Evolutionary conservation across 2,888 invertebrate species (phyloP), one percentile per base, ranked within the genome.

Genomic region (Andricus quercusramuli): DNA sequence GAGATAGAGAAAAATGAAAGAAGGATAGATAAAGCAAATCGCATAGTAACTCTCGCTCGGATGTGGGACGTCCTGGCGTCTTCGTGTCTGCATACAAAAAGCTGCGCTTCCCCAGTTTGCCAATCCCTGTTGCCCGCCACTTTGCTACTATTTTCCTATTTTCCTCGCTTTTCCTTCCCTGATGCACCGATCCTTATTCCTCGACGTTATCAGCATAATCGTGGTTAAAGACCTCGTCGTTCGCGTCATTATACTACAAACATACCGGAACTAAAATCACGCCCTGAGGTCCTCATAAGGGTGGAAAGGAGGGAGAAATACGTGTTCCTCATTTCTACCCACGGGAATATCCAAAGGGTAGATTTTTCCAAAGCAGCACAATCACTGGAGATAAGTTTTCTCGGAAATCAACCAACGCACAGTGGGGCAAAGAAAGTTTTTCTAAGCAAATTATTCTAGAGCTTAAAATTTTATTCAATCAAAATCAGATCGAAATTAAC

Each of bases 21-120:
- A 82, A 70, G 64, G 25, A 65, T 62, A 66, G 65, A 65, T 62
- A 66, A 51, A 78, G 64, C 76, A 65, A 59, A 56, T 74, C 81
- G 80, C 77, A 83, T 82, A 81, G 82, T 85, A 80, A 83, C 83
- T 85, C 80, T 80, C 76, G 65, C 84, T 85, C 85, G 86, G 85
- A 87, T 86, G 85, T 87, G 86, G 87, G 86, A 87, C 87, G 83
- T 78, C 81, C 79, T 74, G 87, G 87, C 87, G 87, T 84, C 87
- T 83, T 82, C 70, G 62, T 77, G 87, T 87, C 87, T 87, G 84
- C 83, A 79, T 82, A 77, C 83, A 86, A 86, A 87, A 86, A 86
- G 83, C 84, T 79, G 79, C 83, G 83, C 79, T 79, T 84, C 83
- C 78, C 81, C 81, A 76, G 79, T 80, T 66, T 56, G 22, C 80